phyloP scores from a whole-genome alignment of 2,888 invertebrate species.

The Synanthedon andrenaeformis region DNA sequence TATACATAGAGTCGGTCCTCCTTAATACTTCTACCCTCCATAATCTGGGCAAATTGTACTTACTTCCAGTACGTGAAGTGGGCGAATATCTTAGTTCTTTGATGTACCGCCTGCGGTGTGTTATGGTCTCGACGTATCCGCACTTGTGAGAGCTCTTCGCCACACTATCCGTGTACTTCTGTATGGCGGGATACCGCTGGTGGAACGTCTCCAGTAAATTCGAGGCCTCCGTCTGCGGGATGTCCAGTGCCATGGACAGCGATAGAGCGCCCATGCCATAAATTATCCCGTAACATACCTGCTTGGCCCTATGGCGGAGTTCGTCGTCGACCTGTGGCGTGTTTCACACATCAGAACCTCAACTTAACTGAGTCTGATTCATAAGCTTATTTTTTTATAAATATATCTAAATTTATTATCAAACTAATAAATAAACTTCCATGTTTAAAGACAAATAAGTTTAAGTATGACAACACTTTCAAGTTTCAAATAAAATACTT shows the following conservation, averaged over 20 bases:
- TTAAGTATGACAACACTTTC: no score
- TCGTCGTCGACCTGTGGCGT: conserved; percentile 75
- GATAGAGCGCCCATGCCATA: conserved; percentile 95
- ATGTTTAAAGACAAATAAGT: no score
- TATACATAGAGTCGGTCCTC: no score
- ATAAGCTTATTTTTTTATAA: no score
- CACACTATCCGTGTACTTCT: conserved; percentile 61
- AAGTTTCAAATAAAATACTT: no score
- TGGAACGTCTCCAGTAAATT: conserved; percentile 86
- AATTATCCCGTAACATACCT: conserved; percentile 95
- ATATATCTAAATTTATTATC: no score
- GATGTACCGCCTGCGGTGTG: conserved; percentile 82
- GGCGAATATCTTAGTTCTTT: conserved; percentile 17
- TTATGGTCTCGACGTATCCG: conserved; percentile 88
- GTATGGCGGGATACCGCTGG: conserved; percentile 79
- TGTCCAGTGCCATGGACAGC: conserved; percentile 82
- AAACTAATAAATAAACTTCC: no score
- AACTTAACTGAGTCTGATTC: background rate
- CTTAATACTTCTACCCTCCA: no score
- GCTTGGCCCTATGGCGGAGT: conserved; percentile 88
- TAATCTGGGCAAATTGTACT: no score
- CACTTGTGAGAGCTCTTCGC: conserved; percentile 74
- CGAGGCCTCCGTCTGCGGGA: conserved; percentile 82
- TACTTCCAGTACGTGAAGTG: no score
- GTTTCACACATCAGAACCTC: background rate